phyloP scores from a whole-genome alignment of 1,140 invertebrate species.

The Babylonia areolata region DNA sequence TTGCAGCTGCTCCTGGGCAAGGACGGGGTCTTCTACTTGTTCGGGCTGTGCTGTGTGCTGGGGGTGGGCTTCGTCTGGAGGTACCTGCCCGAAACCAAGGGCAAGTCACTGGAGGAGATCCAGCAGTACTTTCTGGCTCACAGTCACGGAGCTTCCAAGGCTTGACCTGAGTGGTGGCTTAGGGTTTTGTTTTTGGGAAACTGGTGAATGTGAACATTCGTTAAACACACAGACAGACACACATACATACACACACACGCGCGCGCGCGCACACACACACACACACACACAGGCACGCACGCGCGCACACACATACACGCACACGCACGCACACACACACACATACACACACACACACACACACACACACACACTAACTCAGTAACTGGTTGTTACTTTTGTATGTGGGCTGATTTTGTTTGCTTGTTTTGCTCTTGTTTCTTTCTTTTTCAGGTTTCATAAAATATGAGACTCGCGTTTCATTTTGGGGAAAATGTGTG shows the following conservation, averaged over 20 bases:
- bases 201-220: neutral
- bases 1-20: slow-evolving; percentile 82
- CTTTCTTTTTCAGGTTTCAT: no score
- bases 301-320: neutral
- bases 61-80: slow-evolving; percentile 71
- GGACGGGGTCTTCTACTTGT: slow-evolving; percentile 80
- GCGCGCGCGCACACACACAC: neutral
- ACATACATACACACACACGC: neutral
- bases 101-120: slow-evolving; percentile 74
- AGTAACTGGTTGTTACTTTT: no score
- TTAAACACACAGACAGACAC: neutral
- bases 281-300: neutral
- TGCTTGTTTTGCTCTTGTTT: no score
- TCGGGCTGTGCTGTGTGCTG: slow-evolving; percentile 69
- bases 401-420: no score
- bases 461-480: no score
- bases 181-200: neutral
- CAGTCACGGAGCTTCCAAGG: neutral
- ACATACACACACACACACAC: no score
- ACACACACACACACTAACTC: no score
- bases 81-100: slow-evolving; percentile 72
- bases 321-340: neutral
- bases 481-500: no score
- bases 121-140: slow-evolving; percentile 60
- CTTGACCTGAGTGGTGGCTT: neutral